These are phyloP conservation scores for Chesias legatella DNA, from an alignment of 2,888 invertebrate genomes.

Conservation along the genomic window DNA sequence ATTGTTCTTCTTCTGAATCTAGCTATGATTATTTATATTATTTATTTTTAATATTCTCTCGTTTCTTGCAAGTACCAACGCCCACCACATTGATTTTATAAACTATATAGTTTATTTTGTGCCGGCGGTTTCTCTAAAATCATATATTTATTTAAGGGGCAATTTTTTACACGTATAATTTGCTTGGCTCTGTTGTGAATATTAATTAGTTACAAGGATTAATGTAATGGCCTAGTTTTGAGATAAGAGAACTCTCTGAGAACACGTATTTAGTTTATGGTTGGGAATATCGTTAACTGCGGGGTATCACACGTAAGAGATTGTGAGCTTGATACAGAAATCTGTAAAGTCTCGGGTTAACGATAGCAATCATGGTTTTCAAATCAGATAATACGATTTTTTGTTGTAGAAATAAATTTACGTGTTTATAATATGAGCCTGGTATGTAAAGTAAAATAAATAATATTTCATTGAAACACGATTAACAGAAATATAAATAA, in stretches of 20 bases:
- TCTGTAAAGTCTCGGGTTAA: background rate
- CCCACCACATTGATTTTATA: no score
- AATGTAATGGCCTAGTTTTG: constrained; percentile 31
- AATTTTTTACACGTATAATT: constrained; percentile 12
- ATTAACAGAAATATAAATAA: no score
- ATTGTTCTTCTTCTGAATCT: no score
- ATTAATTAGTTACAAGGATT: constrained; percentile 45
- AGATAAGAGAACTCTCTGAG: constrained; percentile 28
- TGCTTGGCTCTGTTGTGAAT: constrained; percentile 42
- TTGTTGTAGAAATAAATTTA: constrained; percentile 23
- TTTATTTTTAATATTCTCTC: no score
- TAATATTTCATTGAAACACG: no score
- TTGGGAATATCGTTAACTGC: background rate
- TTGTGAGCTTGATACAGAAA: constrained; percentile 7
- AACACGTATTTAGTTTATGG: constrained; percentile 13
- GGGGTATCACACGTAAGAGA: constrained; percentile 13
- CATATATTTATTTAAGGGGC: background rate
- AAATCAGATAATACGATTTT: no score
- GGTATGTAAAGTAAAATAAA: no score
- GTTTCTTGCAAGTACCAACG: no score
- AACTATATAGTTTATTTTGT: no score
- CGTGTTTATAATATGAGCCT: no score
- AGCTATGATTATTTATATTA: no score
- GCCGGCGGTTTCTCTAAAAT: no score
- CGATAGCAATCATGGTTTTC: constrained; percentile 12